Evolutionary conservation across 2,888 invertebrate genomes (phyloP).

Genomic region (Erannis defoliaria): DNA sequence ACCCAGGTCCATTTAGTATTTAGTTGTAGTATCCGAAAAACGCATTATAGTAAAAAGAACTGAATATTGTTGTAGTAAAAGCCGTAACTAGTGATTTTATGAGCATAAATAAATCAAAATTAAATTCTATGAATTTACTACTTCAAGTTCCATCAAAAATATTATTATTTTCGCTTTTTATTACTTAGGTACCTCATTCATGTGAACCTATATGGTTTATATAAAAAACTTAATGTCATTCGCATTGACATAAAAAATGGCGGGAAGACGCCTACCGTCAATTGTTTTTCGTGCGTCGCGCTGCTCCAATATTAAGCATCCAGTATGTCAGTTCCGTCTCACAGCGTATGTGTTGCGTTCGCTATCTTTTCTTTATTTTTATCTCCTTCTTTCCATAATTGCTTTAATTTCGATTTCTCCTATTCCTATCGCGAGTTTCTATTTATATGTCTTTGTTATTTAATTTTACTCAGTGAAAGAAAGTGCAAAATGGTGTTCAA

Average conservation of each 20-base stretch:
- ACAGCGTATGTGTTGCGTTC: constrained; percentile 15
- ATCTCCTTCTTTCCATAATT: constrained; percentile 34
- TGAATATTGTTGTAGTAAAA: too few relatives aligned
- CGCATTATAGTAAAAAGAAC: too few relatives aligned
- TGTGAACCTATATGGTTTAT: too few relatives aligned
- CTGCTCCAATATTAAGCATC: not conserved
- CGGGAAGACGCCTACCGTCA: constrained; percentile 26
- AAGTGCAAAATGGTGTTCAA: constrained; percentile 73
- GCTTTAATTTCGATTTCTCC: constrained; percentile 37
- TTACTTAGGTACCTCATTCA: too few relatives aligned
- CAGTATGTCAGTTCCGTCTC: constrained; percentile 5
- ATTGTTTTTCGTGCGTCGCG: constrained; percentile 14
- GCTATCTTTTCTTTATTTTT: constrained; percentile 21
- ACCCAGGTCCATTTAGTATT: too few relatives aligned
- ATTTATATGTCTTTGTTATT: constrained; percentile 46
- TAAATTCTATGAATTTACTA: too few relatives aligned
- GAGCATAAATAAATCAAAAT: too few relatives aligned
- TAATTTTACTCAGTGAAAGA: constrained; percentile 40
- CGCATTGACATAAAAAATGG: constrained; percentile 8
- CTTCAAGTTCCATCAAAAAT: too few relatives aligned
- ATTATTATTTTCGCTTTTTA: too few relatives aligned
- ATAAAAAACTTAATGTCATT: not conserved
- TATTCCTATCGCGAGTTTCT: constrained; percentile 38
- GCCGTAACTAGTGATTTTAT: too few relatives aligned
- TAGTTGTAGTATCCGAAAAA: too few relatives aligned